A percentile compares a stretch with the other conserved stretches of the same genome.
These are phyloP conservation scores for Adelphocoris suturalis DNA, from an alignment of 2,888 invertebrate genomes.

Conservation along the genomic window DNA sequence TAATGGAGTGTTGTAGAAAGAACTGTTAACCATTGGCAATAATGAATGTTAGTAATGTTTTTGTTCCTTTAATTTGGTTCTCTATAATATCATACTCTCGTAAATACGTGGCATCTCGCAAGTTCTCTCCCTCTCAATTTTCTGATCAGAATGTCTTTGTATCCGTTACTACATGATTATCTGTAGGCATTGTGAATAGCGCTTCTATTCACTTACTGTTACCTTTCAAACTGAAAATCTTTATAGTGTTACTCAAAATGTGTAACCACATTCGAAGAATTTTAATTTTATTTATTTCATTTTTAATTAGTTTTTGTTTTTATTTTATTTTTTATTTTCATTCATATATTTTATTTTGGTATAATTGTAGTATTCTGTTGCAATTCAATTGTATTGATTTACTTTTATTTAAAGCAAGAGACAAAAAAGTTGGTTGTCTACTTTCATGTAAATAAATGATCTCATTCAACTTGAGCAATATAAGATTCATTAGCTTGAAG, in stretches of 20 bases:
- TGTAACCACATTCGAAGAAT: too few species aligned
- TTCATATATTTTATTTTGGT: too few species aligned
- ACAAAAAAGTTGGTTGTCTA: constrained; percentile 34
- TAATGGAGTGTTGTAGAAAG: background rate
- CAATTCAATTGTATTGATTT: background rate
- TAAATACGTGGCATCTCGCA: background rate
- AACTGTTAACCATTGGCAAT: background rate
- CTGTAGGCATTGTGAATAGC: background rate
- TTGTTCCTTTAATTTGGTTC: background rate
- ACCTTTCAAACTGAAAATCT: background rate
- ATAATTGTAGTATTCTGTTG: background rate
- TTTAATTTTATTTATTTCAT: too few species aligned
- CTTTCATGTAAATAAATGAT: constrained; percentile 54
- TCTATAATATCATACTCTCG: background rate
- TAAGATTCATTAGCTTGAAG: constrained; percentile 21
- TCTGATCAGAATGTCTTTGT: background rate
- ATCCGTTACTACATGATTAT: background rate
- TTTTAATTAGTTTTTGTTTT: too few species aligned
- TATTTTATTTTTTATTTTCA: too few species aligned
- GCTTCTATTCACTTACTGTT: background rate
- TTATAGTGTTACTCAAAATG: too few species aligned
- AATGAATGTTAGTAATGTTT: background rate
- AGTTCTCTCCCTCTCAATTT: background rate
- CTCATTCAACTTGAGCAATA: constrained; percentile 48
- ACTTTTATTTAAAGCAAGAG: background rate